Evolutionary conservation across 1,140 invertebrate species (phyloP), one percentile per base, ranked within the genome.

Genomic region (Chymomyza costata): DNA sequence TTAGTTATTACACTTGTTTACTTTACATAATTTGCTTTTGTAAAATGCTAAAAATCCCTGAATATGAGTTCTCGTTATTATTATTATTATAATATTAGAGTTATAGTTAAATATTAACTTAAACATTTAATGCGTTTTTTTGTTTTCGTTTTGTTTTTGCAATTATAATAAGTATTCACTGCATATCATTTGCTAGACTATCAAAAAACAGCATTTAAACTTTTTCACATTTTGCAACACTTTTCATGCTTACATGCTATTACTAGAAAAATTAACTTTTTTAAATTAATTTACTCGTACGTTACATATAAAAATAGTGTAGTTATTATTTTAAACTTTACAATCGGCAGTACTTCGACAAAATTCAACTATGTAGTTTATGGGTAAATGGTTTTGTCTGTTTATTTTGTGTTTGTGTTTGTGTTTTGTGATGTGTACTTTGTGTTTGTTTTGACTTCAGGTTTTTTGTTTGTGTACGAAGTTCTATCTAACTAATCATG

Each of bases 11-110:
- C n/a, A 32, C 46, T 57, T 45, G 19, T 57, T 56, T 18, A 32
- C 25, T 53, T 70, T 62, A 41, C 45, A 46, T 28, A 45, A 40
- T 59, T 34, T 47, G 44, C 40, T 38, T 48, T 47, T 80, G 69
- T 76, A 84, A 84, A 84, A 84, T 84, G 82, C 82, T 84, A 81
- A 84, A 73, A 80, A 82, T 84, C 82, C 82, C 82, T 84, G 82
- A 84, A 84, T 82, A 83, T 83, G 82, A 82, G 69, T 83, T 83
- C 58, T 74, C 68, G 60, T 71, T 55, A 67, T 76, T 58, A 74
- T 71, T 70, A 76, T 47, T 52, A 58, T 46, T 58, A 62, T 37
- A 52, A 47, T 31, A 32, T 21, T 28, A 13, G 41, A 43, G 35
- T 17, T 45, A 34, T 34, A 43, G 43, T 34, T 18, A 14, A 40